Base-by-base conservation (phyloP, 1,140 invertebrate genomes). In the Drosophila yakuba region DNA sequence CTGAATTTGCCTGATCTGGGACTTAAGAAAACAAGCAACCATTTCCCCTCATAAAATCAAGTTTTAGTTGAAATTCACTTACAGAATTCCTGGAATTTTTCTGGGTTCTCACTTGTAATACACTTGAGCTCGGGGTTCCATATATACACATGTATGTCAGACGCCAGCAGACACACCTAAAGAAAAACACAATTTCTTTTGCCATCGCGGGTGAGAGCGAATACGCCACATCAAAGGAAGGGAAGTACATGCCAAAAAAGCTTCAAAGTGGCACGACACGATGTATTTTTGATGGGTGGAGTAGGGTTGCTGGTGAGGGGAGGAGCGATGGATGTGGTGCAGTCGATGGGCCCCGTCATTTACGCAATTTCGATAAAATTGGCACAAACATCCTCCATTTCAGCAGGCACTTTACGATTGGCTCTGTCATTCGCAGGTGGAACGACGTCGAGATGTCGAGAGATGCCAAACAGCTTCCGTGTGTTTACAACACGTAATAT, bases 201-300 rank as follows among this genome's bases (percentile, higher is more conserved):
- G 56, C 36, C 32, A 28, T 38, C 23, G 58, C 20, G 59, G 25
- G 28, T 25, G 20, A 25, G 38, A 71, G 11, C 45, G 36, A 48
- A 35, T 28, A 28, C 15, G 48, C 80, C 55, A 84, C 80, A 83
- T 83, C 72, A 83, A 83, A 83, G 76, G 66, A 62, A 72, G 80
- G 67, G 80, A 80, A 83, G 39, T 63, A 54, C 66, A 60, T 25
- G 66, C 36, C 71, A 60, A 52, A 75, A 71, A 68, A 60, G 48
- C 69, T 57, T 57, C 45, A 76, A 62, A 25, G 60, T 25, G 58
- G 25, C 57, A 66, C 64, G 71, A 52, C 52, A 17, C 36, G 38
- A 56, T 44, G 57, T 43, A 23, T 25, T 28, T n/a, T 56, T 15
- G 14, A 39, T 12, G 38, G 12, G 12, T 39, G 38, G 10, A 38